Conservation (phyloP, 2,888 invertebrate genomes). For the Pristionchus exspectatus region DNA sequence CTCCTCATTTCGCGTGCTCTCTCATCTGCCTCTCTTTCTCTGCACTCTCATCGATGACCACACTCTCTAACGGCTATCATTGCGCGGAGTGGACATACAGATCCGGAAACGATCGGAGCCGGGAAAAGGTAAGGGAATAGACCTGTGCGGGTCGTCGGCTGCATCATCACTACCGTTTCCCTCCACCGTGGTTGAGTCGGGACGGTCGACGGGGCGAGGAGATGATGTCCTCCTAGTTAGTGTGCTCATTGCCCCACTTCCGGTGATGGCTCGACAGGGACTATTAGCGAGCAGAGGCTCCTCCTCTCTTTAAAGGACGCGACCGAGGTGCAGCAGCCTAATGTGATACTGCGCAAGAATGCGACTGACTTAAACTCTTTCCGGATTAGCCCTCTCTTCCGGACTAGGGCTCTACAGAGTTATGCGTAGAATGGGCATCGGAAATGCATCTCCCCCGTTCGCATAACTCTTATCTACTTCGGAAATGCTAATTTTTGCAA, state of each 20-base stretch:
- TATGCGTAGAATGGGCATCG: no score
- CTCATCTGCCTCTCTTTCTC: background rate
- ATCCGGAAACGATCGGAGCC: slow-evolving; percentile 10
- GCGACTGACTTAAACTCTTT: no score
- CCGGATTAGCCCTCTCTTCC: no score
- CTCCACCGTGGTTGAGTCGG: slow-evolving; percentile 6
- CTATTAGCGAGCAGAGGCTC: background rate
- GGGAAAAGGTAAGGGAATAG: background rate
- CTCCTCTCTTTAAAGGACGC: slow-evolving; percentile 46
- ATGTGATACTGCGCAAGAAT: background rate
- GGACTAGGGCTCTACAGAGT: no score
- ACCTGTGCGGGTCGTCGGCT: background rate
- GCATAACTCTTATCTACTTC: no score
- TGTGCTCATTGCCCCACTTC: background rate
- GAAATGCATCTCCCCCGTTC: no score
- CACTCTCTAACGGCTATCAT: slow-evolving; percentile 26
- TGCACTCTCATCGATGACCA: background rate
- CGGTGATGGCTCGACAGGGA: background rate
- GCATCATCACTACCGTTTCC: slow-evolving; percentile 5
- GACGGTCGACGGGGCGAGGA: background rate
- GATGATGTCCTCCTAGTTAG: background rate
- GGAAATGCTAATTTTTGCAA: no score
- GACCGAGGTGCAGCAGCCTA: background rate
- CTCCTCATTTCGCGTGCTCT: background rate
- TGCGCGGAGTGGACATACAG: slow-evolving; percentile 7